A percentile compares a stretch with the other conserved stretches of the same genome.
Evolutionary conservation across 2,797 vertebrate genomes (phyloP).

Genomic region (Naso thynnoides): DNA sequence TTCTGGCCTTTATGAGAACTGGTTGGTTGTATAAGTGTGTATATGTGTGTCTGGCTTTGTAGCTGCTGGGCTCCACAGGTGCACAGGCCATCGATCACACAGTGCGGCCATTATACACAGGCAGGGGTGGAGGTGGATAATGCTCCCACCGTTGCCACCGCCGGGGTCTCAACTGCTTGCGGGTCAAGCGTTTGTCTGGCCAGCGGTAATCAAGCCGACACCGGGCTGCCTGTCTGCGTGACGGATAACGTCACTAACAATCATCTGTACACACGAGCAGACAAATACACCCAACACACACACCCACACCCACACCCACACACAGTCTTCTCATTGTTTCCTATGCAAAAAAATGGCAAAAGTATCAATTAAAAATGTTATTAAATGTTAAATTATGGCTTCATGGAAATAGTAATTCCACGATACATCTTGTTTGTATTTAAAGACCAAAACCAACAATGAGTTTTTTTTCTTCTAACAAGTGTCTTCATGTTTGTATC

Average conservation of each 20-base stretch:
- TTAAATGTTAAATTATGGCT: no score
- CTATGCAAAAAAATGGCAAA: conserved; percentile 18
- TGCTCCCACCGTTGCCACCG: conserved; percentile 76
- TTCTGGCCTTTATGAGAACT: conserved; percentile 67
- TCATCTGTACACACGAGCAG: conserved; percentile 55
- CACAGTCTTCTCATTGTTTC: conserved; percentile 14
- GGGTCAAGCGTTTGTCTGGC: conserved; percentile 79
- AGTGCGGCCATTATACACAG: conserved; percentile 76
- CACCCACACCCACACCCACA: conserved; percentile 7
- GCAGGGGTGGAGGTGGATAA: conserved; percentile 79
- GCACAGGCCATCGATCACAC: conserved; percentile 80
- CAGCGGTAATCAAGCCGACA: conserved; percentile 78
- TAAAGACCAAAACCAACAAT: neutral
- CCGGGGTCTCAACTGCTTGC: conserved; percentile 67
- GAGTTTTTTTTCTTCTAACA: neutral
- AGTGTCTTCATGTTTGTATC: neutral
- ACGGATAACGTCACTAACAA: conserved; percentile 69
- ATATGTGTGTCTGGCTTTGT: conserved; percentile 44
- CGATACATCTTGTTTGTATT: neutral
- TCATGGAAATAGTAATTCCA: no score
- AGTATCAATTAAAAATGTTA: no score
- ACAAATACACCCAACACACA: conserved; percentile 28
- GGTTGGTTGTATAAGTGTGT: conserved; percentile 34
- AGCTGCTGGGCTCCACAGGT: conserved; percentile 75
- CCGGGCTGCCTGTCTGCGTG: conserved; percentile 74